These are phyloP conservation scores for Lasiurus cinereus DNA, from an alignment of 2,113 vertebrate genomes.

Conservation along the genomic window DNA sequence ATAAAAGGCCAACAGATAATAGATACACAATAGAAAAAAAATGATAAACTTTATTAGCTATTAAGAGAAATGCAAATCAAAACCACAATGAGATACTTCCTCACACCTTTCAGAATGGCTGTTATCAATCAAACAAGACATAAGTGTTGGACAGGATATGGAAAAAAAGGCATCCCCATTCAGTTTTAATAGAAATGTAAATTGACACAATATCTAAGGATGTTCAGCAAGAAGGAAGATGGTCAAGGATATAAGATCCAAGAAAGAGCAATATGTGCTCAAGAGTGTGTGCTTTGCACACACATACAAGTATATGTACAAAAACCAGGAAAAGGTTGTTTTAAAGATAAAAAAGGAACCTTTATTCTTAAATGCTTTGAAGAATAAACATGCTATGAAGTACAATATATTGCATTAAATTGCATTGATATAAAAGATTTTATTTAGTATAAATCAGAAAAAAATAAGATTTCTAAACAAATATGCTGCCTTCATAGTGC, in stretches of 20 bases:
- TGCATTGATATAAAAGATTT: no score
- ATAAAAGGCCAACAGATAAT: not conserved
- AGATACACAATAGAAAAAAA: not conserved
- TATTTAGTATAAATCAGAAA: no score
- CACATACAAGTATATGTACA: no score
- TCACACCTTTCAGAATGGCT: not conserved
- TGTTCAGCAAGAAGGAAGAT: not conserved
- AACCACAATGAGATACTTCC: not conserved
- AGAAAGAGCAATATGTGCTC: not conserved
- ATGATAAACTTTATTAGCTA: not conserved
- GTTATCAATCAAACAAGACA: not conserved
- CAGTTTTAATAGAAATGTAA: not conserved
- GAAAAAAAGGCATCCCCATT: not conserved
- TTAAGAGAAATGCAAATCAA: not conserved
- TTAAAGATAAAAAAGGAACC: no score
- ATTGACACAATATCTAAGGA: not conserved
- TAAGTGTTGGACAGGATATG: not conserved
- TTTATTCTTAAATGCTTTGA: no score
- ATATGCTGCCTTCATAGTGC: no score
- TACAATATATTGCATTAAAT: no score
- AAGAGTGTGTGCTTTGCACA: no score
- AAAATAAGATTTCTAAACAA: no score
- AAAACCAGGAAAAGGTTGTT: no score
- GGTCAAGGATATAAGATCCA: not conserved
- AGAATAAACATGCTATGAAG: no score